Percentiles rank a stretch among this genome's conserved stretches.
Conservation (phyloP, 2,113 vertebrate species). For the Casuarius casuarius region DNA sequence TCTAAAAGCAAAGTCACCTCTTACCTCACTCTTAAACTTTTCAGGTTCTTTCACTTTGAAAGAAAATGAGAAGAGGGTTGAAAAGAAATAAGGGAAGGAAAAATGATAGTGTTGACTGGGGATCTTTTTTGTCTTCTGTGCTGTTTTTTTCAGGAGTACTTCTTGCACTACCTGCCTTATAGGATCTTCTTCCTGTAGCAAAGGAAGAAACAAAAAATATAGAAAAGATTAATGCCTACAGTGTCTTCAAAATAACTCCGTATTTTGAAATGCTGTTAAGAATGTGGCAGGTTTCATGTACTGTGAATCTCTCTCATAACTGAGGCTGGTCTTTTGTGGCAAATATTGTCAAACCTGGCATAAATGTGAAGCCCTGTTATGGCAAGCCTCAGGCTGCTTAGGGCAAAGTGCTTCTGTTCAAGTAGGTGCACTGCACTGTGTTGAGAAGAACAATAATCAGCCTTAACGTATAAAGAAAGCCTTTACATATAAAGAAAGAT, state of each 20-base stretch:
- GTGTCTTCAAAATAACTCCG: background rate
- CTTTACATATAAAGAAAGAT: background rate
- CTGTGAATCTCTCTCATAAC: background rate
- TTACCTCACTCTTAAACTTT: background rate
- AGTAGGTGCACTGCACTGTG: rapidly evolving
- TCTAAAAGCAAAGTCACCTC: background rate
- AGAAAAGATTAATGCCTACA: background rate
- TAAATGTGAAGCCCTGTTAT: background rate
- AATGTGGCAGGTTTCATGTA: background rate
- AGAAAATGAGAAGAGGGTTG: too few relatives aligned
- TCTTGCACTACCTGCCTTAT: background rate
- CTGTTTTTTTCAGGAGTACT: background rate
- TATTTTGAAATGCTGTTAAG: background rate
- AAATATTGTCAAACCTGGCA: background rate
- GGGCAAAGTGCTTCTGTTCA: background rate
- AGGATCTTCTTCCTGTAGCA: background rate
- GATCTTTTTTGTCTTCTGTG: background rate
- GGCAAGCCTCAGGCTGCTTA: background rate
- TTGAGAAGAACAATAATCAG: background rate
- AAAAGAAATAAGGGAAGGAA: background rate
- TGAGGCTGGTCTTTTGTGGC: background rate
- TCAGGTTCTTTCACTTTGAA: background rate
- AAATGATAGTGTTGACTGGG: background rate
- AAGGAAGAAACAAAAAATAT: background rate
- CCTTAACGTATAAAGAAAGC: background rate